Base-by-base conservation (phyloP, 2,888 invertebrate genomes). In the Desoria tigrina region DNA sequence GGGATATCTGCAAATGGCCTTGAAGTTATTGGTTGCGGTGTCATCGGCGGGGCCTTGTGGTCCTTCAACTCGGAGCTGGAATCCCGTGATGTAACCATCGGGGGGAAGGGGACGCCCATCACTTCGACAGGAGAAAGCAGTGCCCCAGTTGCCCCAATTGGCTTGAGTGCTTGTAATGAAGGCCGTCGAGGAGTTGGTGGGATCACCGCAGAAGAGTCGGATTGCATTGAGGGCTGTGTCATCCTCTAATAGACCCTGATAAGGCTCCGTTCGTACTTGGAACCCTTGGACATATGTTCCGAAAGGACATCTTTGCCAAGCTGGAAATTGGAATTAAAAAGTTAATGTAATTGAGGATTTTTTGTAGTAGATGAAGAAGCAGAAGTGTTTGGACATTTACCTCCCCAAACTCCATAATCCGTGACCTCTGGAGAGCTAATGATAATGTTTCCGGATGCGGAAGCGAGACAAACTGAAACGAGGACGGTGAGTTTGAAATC, bases 61-160 rank as follows among this genome's bases (percentile, higher is more conserved):
- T 4, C 42, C 24, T 21, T 57, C 57, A 14, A 42, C 57, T 42
- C 57, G 4, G 2, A 57, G 24, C 24, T 57, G 42, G 27, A 57
- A 57, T 42, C 57, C 57, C 21, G 42, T 24, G 18, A 57, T 24
- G 26, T 23, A 57, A 2, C 57, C 57, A 18, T 57, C 57, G 7
- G 57, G 57, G 18, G 57, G 57, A 2, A 57, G 9, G 21, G 57
- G 57, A 3, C 39, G 18, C 2, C 42, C 42, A 23, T 57, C 57
- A 24, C 57, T 57, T 7, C 57, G 57, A 42, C 57, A 57, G 18
- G 42, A 21, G 57, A 23, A 57, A 23, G 37, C 42, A 4, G 18
- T 39, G 14, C 57, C 57, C 57, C 57, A 57, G 24, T 57, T 57
- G 11, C 57, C 57, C 57, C 57, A 57, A 42, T 3, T n/a, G 4